Conservation (phyloP, 2,113 vertebrate genomes). For the Daubentonia madagascariensis region DNA sequence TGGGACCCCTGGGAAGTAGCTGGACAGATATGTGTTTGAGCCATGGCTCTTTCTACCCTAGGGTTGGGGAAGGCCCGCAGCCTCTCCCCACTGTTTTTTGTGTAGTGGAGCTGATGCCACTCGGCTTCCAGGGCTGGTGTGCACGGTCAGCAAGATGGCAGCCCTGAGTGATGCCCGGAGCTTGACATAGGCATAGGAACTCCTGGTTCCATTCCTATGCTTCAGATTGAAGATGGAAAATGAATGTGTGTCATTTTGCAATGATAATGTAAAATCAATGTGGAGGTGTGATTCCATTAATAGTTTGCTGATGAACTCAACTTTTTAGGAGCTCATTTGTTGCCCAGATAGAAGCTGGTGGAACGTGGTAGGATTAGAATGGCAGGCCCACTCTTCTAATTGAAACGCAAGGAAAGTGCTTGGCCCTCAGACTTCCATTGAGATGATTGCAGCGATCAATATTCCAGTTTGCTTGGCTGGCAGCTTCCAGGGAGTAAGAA, state of each 20-base stretch:
- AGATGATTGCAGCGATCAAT: constrained; percentile 9
- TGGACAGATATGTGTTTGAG: background rate
- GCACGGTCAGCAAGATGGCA: background rate
- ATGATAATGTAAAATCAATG: background rate
- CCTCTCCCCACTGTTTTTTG: too few relatives aligned
- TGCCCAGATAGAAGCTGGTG: constrained; percentile 18
- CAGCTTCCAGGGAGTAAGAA: constrained; percentile 31
- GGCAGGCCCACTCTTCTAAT: background rate
- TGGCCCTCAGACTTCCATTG: background rate
- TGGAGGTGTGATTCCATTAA: constrained; percentile 22
- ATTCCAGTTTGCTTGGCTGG: constrained; percentile 43
- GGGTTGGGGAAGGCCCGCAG: background rate
- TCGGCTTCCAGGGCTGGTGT: background rate
- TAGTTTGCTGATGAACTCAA: background rate
- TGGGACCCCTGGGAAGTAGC: background rate
- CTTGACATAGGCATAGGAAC: background rate
- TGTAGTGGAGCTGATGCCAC: background rate
- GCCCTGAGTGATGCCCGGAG: background rate
- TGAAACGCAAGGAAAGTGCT: constrained; percentile 16
- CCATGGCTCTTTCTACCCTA: background rate
- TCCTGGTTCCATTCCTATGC: background rate
- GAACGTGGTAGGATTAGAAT: background rate
- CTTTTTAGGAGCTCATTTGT: background rate
- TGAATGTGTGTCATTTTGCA: background rate
- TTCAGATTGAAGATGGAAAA: background rate